These are phyloP conservation scores for Teinopalpus imperialis DNA, from an alignment of 2,888 invertebrate species.

Conservation along the genomic window DNA sequence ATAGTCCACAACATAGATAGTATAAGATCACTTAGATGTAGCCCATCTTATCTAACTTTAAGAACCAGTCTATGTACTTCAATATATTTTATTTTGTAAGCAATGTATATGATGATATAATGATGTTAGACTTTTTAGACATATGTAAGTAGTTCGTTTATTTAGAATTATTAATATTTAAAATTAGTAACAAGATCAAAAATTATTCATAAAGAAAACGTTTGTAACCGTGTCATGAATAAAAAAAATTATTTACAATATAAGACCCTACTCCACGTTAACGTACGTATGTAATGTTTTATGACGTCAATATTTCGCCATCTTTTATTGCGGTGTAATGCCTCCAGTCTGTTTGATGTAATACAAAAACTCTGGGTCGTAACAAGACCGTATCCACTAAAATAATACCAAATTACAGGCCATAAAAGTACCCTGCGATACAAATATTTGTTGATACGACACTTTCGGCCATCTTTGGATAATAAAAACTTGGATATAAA, in stretches of 20 bases:
- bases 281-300: constrained; percentile 30
- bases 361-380: constrained; percentile 32
- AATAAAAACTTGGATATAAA: constrained; percentile 33
- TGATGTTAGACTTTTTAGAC: too few species aligned
- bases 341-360: constrained; percentile 28
- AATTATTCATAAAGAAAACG: constrained; percentile 7
- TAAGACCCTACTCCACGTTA: constrained; percentile 14
- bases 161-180: too few species aligned
- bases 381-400: constrained; percentile 38
- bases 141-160: too few species aligned
- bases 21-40: too few species aligned
- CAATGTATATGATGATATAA: too few species aligned
- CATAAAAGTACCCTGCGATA: constrained; percentile 43
- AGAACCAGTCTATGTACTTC: too few species aligned
- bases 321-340: constrained; percentile 31
- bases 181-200: too few species aligned
- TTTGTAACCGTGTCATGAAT: constrained; percentile 11
- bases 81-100: too few species aligned
- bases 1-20: too few species aligned
- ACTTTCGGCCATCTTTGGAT: constrained; percentile 38
- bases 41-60: too few species aligned
- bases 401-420: constrained; percentile 44
- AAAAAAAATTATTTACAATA: constrained; percentile 11
- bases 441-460: constrained; percentile 50
- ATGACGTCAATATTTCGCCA: constrained; percentile 36